A percentile compares a stretch with the other conserved stretches of the same genome.
These are phyloP conservation scores for Timandra comae DNA, from an alignment of 2,888 invertebrate genomes.

Conservation along the genomic window DNA sequence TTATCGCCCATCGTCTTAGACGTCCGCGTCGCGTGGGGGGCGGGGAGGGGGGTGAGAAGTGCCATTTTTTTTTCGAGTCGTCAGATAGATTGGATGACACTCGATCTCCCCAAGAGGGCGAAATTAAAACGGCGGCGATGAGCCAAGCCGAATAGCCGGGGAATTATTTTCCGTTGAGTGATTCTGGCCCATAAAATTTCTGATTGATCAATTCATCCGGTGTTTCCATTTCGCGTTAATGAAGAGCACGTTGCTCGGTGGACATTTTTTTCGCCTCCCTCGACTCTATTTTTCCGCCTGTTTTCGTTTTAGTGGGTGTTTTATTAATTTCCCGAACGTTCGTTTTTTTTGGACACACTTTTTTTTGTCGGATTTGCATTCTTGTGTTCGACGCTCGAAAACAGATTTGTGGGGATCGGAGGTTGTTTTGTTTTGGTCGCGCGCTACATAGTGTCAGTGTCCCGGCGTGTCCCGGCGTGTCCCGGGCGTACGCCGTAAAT, in stretches of 20 bases:
- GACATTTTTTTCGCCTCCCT: conserved; percentile 53
- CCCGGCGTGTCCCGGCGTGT: not conserved
- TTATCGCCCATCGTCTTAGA: conserved; percentile 53
- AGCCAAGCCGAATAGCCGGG: conserved; percentile 66
- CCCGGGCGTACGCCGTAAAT: not conserved
- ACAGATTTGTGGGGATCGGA: conserved; percentile 41
- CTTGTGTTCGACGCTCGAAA: conserved; percentile 47
- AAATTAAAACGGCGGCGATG: conserved; percentile 75
- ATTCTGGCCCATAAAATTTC: conserved; percentile 74
- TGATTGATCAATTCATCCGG: conserved; percentile 76
- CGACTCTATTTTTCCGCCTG: conserved; percentile 67
- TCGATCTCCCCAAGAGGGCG: conserved; percentile 73
- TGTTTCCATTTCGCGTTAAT: conserved; percentile 67
- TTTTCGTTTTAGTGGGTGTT: conserved; percentile 70
- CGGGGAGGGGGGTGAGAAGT: conserved; percentile 28
- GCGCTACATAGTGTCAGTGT: conserved; percentile 1
- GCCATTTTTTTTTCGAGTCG: conserved; percentile 59
- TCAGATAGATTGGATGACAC: conserved; percentile 76
- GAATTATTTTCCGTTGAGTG: conserved; percentile 76
- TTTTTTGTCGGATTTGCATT: conserved; percentile 29
- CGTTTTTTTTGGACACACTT: conserved; percentile 28
- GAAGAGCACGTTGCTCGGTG: conserved; percentile 64
- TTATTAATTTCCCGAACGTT: conserved; percentile 62
- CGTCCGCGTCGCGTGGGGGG: conserved; percentile 28
- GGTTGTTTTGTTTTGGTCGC: conserved; percentile 9